Evolutionary conservation across 2,888 invertebrate species (phyloP).

Genomic region (Leucophenga montana): DNA sequence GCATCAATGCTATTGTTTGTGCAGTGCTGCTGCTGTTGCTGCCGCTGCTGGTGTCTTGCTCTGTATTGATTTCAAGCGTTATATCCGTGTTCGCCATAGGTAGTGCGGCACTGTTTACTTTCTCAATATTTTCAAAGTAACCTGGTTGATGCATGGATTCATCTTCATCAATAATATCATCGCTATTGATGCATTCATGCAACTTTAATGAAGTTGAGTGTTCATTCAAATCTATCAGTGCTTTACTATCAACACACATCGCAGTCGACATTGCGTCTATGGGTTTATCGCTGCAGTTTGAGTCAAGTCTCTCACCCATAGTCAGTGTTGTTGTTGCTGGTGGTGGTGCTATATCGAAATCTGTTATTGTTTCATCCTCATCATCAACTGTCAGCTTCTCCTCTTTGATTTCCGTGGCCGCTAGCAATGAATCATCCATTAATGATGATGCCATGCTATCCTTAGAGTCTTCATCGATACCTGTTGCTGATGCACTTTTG

Average conservation of each 20-base stretch:
- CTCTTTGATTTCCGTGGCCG: slow-evolving; percentile 59
- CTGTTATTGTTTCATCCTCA: slow-evolving; percentile 5
- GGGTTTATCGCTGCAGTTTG: no score
- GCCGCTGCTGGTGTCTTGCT: slow-evolving; percentile 9
- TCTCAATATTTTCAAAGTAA: no score
- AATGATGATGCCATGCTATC: slow-evolving; percentile 69
- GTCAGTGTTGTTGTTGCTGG: no score
- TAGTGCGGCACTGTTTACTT: slow-evolving; percentile 32
- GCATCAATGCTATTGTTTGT: slow-evolving; percentile 20
- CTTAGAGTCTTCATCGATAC: slow-evolving; percentile 68
- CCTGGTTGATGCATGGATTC: no score
- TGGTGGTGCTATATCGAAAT: neutral
- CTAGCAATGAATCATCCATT: slow-evolving; percentile 62
- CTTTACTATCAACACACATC: neutral
- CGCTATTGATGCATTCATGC: no score
- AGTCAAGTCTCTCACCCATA: no score
- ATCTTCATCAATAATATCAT: neutral
- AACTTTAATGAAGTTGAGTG: no score
- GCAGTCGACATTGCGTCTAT: no score
- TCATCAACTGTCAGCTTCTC: slow-evolving; percentile 54
- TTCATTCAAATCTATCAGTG: slow-evolving; percentile 16
- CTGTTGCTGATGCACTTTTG: slow-evolving; percentile 50
- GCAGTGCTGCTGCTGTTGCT: neutral
- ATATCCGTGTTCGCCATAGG: slow-evolving; percentile 35
- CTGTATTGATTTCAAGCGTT: neutral